Evolutionary conservation across 2,113 vertebrate genomes (phyloP).

Genomic region (Trematomus loennbergii): DNA sequence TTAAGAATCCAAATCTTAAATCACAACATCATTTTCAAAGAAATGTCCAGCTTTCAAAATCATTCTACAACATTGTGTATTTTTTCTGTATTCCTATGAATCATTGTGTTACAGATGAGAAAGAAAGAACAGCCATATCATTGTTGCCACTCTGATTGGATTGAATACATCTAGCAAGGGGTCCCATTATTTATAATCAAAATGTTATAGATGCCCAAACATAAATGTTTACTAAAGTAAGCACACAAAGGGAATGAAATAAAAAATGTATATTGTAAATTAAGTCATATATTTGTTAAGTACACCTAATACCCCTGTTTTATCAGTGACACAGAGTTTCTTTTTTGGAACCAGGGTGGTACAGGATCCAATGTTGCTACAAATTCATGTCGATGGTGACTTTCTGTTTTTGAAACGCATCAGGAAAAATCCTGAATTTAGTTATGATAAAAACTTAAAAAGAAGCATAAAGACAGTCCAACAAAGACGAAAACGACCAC

Average conservation of each 20-base stretch:
- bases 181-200: not conserved
- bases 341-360: not conserved
- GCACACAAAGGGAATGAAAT: not conserved
- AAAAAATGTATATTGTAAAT: not conserved
- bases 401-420: not conserved
- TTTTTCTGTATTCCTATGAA: not conserved
- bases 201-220: not conserved
- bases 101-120: not conserved
- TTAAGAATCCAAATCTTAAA: not conserved
- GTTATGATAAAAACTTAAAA: slow-evolving; percentile 29
- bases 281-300: no score
- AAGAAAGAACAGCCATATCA: not conserved
- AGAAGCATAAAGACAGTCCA: slow-evolving; percentile 15
- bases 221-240: not conserved
- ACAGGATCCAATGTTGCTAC: not conserved
- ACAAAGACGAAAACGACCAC: slow-evolving; percentile 31
- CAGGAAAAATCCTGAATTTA: slow-evolving; percentile 21
- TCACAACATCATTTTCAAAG: not conserved
- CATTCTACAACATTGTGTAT: not conserved
- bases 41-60: not conserved
- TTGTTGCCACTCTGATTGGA: slow-evolving; percentile 2
- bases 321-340: not conserved
- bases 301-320: not conserved
- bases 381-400: not conserved
- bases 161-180: not conserved